Evolutionary conservation across 2,888 invertebrate species (phyloP).

Genomic region (Auanema sp.): DNA sequence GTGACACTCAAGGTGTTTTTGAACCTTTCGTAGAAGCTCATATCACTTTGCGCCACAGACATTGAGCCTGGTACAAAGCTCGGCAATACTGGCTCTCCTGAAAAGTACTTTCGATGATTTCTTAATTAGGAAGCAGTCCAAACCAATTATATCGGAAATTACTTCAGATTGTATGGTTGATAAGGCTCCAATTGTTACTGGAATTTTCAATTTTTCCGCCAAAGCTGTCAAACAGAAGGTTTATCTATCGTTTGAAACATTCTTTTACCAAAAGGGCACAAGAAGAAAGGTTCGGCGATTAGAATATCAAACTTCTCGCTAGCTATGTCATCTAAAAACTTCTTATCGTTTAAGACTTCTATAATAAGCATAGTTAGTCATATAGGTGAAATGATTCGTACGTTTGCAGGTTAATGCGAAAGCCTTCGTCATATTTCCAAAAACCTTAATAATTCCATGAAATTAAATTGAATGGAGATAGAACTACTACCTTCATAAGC

Average conservation of each 20-base stretch:
- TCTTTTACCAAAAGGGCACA: slow-evolving; percentile 37
- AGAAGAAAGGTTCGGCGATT: slow-evolving; percentile 38
- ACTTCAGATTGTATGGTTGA: too few relatives aligned
- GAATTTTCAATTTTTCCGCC: slow-evolving; percentile 13
- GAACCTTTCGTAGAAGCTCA: slow-evolving; percentile 12
- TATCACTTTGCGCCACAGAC: slow-evolving; percentile 1
- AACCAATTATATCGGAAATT: too few relatives aligned
- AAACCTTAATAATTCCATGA: too few relatives aligned
- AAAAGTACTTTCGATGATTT: too few relatives aligned
- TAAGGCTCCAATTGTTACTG: neutral
- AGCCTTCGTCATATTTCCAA: too few relatives aligned
- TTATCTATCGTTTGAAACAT: neutral
- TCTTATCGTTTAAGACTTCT: slow-evolving; percentile 28
- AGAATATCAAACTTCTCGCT: slow-evolving; percentile 43
- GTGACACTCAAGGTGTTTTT: neutral
- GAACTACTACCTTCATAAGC: too few relatives aligned
- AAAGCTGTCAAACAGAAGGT: neutral
- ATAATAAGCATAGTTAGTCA: slow-evolving; percentile 5
- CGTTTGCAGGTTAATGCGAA: too few relatives aligned
- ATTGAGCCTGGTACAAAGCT: slow-evolving; percentile 22
- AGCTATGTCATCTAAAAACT: slow-evolving; percentile 32
- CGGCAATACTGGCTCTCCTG: slow-evolving; percentile 20
- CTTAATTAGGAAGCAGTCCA: too few relatives aligned
- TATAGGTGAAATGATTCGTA: neutral
- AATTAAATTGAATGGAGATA: too few relatives aligned